Conservation (phyloP, 2,113 vertebrate species). For the Corythornis madagascariensis region DNA sequence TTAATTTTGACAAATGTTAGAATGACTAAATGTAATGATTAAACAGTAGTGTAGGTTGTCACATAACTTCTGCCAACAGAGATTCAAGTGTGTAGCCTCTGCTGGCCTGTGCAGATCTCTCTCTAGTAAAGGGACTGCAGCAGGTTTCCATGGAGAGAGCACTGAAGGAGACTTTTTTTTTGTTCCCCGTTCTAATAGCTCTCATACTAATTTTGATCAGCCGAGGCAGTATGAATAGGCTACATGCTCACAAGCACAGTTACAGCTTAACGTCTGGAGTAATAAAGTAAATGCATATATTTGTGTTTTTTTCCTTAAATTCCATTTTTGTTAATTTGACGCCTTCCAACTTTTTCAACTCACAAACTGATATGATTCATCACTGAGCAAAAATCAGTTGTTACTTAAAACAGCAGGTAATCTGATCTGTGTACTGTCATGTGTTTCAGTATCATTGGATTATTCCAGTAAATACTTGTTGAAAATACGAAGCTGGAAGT, state of each 20-base stretch:
- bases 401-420: background rate
- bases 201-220: background rate
- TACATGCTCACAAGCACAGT: background rate
- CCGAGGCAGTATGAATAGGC: fast-evolving
- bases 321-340: background rate
- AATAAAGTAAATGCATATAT: background rate
- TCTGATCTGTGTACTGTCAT: fast-evolving
- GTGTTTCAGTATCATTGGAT: background rate
- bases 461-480: background rate
- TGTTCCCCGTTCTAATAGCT: background rate
- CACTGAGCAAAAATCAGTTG: background rate
- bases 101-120: background rate
- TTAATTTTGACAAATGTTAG: background rate
- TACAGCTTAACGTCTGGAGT: background rate
- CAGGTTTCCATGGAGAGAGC: constrained; percentile 48
- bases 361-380: background rate
- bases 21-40: background rate
- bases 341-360: background rate
- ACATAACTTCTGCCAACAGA: background rate
- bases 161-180: background rate
- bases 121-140: background rate
- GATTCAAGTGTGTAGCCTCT: background rate
- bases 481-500: background rate
- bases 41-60: background rate
- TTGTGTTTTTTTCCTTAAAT: background rate